These are phyloP conservation scores for Rhyacophila evoluta DNA, from an alignment of 2,888 invertebrate species.

Conservation along the genomic window DNA sequence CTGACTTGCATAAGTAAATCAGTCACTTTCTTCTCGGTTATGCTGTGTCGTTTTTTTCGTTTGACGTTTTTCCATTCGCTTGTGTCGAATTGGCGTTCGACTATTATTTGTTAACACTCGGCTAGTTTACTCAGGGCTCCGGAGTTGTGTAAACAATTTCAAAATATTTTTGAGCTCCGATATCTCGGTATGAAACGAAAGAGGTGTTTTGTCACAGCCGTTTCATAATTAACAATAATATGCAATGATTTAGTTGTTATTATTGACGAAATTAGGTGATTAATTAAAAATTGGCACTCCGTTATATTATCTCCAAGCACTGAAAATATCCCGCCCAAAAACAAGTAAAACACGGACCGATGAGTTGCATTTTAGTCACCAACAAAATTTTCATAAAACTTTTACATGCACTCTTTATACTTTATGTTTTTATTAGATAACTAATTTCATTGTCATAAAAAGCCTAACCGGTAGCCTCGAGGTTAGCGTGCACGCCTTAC, in stretches of 20 bases:
- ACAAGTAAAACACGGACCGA: too few species aligned
- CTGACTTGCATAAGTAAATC: slow-evolving; percentile 57
- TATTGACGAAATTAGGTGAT: slow-evolving; percentile 5
- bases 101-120: slow-evolving; percentile 10
- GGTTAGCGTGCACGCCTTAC: too few species aligned
- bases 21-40: slow-evolving; percentile 62
- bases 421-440: too few species aligned
- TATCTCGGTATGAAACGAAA: slow-evolving; percentile 15
- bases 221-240: slow-evolving; percentile 11
- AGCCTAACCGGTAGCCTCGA: too few species aligned
- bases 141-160: slow-evolving; percentile 37
- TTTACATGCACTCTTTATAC: too few species aligned
- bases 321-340: too few species aligned
- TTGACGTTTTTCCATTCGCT: slow-evolving; percentile 12
- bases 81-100: slow-evolving; percentile 23
- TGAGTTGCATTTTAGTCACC: too few species aligned
- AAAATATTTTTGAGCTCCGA: slow-evolving; percentile 5
- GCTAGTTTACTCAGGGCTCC: slow-evolving; percentile 17
- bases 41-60: slow-evolving; percentile 13
- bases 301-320: too few species aligned
- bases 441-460: too few species aligned
- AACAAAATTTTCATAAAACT: too few species aligned
- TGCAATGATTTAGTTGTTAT: slow-evolving; percentile 18
- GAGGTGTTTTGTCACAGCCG: background rate
- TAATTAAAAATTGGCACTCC: background rate